Conservation (phyloP, 92 coral and sea anemone genomes). For the Zoanthus sansibaricus region DNA sequence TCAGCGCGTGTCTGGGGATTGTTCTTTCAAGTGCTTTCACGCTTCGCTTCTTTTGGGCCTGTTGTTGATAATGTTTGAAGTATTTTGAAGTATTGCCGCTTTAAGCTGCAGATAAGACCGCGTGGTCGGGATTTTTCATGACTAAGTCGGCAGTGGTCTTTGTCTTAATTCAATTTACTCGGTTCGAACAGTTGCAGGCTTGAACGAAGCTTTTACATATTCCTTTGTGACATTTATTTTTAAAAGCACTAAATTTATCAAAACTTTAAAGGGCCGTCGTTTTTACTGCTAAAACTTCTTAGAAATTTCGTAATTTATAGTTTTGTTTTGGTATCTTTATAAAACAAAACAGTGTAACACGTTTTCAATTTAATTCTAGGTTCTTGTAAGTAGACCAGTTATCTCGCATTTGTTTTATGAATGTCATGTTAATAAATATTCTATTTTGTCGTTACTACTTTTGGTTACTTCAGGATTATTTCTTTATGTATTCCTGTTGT, state of each 20-base stretch:
- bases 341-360: too few relatives aligned
- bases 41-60: not conserved
- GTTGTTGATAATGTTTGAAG: not conserved
- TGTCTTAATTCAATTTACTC: not conserved
- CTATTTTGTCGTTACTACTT: not conserved
- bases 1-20: constrained; percentile 7
- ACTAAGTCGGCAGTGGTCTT: not conserved
- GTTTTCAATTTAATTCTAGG: too few relatives aligned
- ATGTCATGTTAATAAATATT: not conserved
- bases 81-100: constrained; percentile 1
- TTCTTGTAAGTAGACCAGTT: too few relatives aligned
- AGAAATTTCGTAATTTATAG: too few relatives aligned
- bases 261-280: too few relatives aligned
- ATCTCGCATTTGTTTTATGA: not conserved
- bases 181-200: not conserved
- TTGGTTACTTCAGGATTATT: constrained; percentile 8
- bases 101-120: not conserved
- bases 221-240: too few relatives aligned
- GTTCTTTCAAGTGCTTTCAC: constrained; percentile 11
- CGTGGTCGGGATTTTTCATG: not conserved
- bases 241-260: too few relatives aligned
- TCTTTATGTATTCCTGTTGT: constrained; percentile 4
- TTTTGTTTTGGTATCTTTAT: too few relatives aligned
- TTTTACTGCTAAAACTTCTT: too few relatives aligned
- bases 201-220: too few relatives aligned